phyloP scores from a whole-genome alignment of 2,113 vertebrate genomes.

The Urocolius indicus region DNA sequence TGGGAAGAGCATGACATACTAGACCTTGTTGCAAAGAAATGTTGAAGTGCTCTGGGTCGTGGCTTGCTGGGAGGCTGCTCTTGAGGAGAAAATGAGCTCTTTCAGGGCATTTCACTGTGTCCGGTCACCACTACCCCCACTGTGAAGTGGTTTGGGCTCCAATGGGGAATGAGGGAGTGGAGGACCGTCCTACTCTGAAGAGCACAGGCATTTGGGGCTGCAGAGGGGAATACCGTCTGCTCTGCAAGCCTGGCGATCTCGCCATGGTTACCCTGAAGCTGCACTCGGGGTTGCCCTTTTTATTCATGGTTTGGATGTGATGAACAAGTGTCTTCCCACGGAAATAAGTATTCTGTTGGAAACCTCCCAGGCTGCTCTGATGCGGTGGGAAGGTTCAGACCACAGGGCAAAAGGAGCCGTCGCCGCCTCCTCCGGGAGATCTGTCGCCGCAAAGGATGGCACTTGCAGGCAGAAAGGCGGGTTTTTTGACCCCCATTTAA shows the following conservation, averaged over 20 bases:
- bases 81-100: not conserved
- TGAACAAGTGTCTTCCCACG: not conserved
- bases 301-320: not conserved
- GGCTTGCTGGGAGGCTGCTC: not conserved
- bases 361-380: not conserved
- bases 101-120: rapidly evolving
- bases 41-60: rapidly evolving
- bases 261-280: rapidly evolving
- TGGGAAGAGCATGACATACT: not conserved
- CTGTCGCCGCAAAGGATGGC: too few relatives aligned
- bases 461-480: not conserved
- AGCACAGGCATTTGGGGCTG: rapidly evolving
- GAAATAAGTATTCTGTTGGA: not conserved
- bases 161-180: not conserved
- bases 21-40: not conserved
- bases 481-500: not conserved
- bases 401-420: not conserved
- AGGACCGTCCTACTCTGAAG: not conserved
- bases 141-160: not conserved
- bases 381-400: not conserved
- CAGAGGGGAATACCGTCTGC: not conserved
- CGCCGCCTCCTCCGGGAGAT: not conserved
- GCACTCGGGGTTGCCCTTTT: not conserved
- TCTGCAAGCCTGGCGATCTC: rapidly evolving
- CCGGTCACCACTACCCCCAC: not conserved